phyloP scores from a whole-genome alignment of 2,797 vertebrate species.

The Caiman crocodilus region DNA sequence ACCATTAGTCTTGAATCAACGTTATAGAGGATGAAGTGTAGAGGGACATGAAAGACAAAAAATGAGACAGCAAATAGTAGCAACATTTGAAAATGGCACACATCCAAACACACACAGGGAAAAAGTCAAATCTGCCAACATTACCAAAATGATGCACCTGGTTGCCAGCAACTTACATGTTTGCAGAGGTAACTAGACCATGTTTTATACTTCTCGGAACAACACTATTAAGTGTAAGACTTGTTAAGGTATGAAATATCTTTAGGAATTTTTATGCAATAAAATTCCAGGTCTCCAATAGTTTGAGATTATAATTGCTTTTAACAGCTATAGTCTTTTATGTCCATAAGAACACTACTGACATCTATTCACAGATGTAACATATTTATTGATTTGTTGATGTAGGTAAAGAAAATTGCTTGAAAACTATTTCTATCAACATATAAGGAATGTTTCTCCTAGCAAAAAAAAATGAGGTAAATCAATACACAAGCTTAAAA shows the following conservation, averaged over 20 bases:
- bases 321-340: not conserved
- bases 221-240: not conserved
- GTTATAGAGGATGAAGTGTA: not conserved
- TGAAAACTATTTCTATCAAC: constrained; percentile 16
- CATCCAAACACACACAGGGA: not conserved
- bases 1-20: not conserved
- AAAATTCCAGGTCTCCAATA: not conserved
- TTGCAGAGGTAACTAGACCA: not conserved
- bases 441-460: not conserved
- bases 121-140: not conserved
- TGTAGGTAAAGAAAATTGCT: constrained; percentile 11
- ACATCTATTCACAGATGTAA: not conserved
- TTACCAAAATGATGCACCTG: not conserved
- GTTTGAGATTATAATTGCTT: not conserved
- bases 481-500: not conserved
- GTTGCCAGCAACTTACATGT: not conserved
- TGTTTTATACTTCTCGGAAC: not conserved
- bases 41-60: rapidly evolving
- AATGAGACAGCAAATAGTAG: not conserved
- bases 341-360: not conserved
- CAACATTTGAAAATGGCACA: not conserved
- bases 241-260: not conserved
- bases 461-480: not conserved
- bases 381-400: constrained; percentile 7
- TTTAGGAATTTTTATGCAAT: not conserved